These are phyloP conservation scores for Drosophila virilis DNA, from an alignment of 1,140 invertebrate species.

Conservation along the genomic window DNA sequence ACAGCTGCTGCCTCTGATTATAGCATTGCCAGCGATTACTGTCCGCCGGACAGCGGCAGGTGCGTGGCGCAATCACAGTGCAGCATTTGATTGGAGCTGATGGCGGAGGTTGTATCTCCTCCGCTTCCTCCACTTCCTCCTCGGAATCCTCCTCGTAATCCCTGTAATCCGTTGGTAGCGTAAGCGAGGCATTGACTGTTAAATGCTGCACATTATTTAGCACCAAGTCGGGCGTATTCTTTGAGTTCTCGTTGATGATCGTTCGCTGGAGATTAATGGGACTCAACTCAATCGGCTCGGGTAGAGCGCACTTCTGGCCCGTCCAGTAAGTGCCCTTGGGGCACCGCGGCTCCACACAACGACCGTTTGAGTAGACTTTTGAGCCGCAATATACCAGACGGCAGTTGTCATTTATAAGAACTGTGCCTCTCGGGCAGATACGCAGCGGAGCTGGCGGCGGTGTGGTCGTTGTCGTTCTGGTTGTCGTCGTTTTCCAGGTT, in stretches of 20 bases:
- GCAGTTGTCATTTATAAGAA: conserved; percentile 45
- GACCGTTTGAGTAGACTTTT: conserved; percentile 24
- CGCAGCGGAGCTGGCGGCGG: conserved; percentile 33
- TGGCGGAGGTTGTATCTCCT: neutral
- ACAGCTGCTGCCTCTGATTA: conserved; percentile 47
- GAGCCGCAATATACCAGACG: conserved; percentile 56
- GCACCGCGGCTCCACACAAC: conserved; percentile 50
- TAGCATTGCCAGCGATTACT: conserved; percentile 56
- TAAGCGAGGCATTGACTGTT: conserved; percentile 58
- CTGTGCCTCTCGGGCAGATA: conserved; percentile 52
- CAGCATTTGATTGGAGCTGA: conserved; percentile 36
- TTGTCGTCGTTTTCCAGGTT: neutral
- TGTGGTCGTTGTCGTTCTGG: neutral
- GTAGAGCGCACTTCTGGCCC: conserved; percentile 45
- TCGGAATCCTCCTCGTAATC: conserved; percentile 33
- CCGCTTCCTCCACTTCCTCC: neutral
- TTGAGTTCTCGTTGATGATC: conserved; percentile 4
- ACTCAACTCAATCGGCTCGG: conserved; percentile 27
- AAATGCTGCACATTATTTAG: conserved; percentile 61
- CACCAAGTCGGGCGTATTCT: conserved; percentile 29
- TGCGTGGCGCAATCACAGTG: conserved; percentile 59
- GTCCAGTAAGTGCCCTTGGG: conserved; percentile 63
- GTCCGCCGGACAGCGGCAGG: conserved; percentile 31
- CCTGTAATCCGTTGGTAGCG: conserved; percentile 22
- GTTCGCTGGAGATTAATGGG: conserved; percentile 52